Evolutionary conservation across 2,888 invertebrate species (phyloP).

Genomic region (Germaria angustata): DNA sequence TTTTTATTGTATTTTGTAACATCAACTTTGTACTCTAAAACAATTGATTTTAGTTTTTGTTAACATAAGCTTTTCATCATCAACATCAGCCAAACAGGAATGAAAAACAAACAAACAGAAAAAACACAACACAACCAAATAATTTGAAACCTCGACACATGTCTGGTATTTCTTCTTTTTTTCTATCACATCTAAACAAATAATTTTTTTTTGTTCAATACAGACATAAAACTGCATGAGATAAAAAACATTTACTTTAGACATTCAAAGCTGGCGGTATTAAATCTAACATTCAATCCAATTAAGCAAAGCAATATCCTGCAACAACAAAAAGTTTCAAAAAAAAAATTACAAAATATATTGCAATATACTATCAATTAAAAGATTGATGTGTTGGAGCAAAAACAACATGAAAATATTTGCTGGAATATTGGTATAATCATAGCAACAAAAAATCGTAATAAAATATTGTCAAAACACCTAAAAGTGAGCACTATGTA

Average conservation of each 20-base stretch:
- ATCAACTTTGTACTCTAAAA: constrained; percentile 57
- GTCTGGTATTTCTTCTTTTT: constrained; percentile 27
- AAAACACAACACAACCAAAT: constrained; percentile 5
- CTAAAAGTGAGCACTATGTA: constrained; percentile 48
- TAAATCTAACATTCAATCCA: constrained; percentile 66
- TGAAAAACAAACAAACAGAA: background rate
- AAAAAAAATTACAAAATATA: constrained; percentile 27
- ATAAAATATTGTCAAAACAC: constrained; percentile 61
- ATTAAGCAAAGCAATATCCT: constrained; percentile 60
- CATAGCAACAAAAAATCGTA: constrained; percentile 10
- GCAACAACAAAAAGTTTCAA: background rate
- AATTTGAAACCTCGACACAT: constrained; percentile 58
- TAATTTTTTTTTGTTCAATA: constrained; percentile 40
- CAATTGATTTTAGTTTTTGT: constrained; percentile 66
- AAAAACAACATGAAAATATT: background rate
- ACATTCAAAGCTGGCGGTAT: constrained; percentile 62
- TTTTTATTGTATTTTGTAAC: background rate
- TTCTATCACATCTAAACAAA: constrained; percentile 52
- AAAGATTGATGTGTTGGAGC: constrained; percentile 52
- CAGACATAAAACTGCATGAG: constrained; percentile 36
- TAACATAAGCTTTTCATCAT: constrained; percentile 66
- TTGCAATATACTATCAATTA: constrained; percentile 60
- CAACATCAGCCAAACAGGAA: constrained; percentile 28
- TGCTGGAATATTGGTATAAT: background rate
- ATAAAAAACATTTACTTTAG: constrained; percentile 55